These are phyloP conservation scores for Brachystomella parvula DNA, from an alignment of 1,140 invertebrate species.

Conservation along the genomic window DNA sequence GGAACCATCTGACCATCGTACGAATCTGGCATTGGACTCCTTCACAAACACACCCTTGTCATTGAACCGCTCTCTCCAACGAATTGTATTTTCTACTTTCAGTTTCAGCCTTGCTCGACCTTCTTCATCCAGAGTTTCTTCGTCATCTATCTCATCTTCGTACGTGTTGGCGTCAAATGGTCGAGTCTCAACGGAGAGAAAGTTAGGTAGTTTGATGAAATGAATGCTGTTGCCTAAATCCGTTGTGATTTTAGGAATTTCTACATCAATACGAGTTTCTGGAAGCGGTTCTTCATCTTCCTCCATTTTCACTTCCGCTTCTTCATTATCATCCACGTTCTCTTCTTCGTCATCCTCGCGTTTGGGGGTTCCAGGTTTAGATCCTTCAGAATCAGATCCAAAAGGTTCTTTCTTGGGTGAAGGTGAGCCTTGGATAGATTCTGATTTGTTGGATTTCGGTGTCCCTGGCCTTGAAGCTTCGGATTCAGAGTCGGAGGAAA, in stretches of 20 bases:
- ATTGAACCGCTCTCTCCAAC: conserved; percentile 83
- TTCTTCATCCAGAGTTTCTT: conserved; percentile 96
- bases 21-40: conserved; percentile 92
- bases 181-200: conserved; percentile 81
- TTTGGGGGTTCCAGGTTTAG: not conserved
- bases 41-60: conserved; percentile 72
- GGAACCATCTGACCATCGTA: conserved; percentile 95
- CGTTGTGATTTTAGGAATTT: conserved; percentile 89
- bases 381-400: not conserved
- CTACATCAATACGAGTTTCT: conserved; percentile 90
- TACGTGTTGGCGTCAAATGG: conserved; percentile 92
- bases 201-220: conserved; percentile 91
- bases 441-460: not conserved
- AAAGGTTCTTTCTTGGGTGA: not conserved
- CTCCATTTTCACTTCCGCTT: conserved; percentile 43
- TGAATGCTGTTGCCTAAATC: conserved; percentile 85
- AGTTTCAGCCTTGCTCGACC: conserved; percentile 82
- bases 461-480: not conserved
- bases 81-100: conserved; percentile 94
- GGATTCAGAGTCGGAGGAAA: no score
- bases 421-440: not conserved
- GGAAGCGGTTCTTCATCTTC: conserved; percentile 68
- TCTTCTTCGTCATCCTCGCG: conserved; percentile 18
- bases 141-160: conserved; percentile 98
- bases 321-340: conserved; percentile 37